Evolutionary conservation across 2,888 invertebrate genomes (phyloP).

Genomic region (Tinea pellionella): DNA sequence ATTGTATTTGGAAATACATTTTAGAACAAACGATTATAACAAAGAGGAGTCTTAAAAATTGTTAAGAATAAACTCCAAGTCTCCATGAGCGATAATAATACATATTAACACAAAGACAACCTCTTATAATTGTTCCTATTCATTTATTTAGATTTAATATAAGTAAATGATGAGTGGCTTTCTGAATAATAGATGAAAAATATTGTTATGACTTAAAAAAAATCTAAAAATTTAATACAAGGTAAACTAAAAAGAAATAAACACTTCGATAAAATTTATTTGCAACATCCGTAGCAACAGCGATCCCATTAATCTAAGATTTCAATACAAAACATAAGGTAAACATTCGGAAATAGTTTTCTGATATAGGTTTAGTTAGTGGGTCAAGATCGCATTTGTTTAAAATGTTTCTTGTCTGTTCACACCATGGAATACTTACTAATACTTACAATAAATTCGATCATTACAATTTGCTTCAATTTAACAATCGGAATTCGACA

Average conservation of each 20-base stretch:
- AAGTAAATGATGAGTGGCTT: too few species aligned
- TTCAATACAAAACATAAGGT: neutral
- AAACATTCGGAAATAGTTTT: slow-evolving; percentile 3
- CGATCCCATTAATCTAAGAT: neutral
- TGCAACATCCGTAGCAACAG: neutral
- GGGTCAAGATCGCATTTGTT: slow-evolving; percentile 11
- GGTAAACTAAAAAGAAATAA: neutral
- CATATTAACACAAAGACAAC: too few species aligned
- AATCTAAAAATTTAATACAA: too few species aligned
- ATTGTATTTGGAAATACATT: neutral
- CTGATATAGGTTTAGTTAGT: neutral
- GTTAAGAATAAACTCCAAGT: too few species aligned
- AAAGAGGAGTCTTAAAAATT: too few species aligned
- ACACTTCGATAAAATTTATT: neutral
- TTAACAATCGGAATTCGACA: too few species aligned
- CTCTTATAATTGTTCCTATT: too few species aligned
- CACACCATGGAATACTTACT: neutral
- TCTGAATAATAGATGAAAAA: too few species aligned
- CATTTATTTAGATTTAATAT: too few species aligned
- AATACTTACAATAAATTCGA: neutral
- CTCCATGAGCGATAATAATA: too few species aligned
- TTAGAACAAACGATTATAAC: too few species aligned
- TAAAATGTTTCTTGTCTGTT: slow-evolving; percentile 7
- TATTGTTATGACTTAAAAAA: too few species aligned
- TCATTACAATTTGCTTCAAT: neutral